Conservation (phyloP, 2,797 vertebrate species). For the Neoniphon sammara region DNA sequence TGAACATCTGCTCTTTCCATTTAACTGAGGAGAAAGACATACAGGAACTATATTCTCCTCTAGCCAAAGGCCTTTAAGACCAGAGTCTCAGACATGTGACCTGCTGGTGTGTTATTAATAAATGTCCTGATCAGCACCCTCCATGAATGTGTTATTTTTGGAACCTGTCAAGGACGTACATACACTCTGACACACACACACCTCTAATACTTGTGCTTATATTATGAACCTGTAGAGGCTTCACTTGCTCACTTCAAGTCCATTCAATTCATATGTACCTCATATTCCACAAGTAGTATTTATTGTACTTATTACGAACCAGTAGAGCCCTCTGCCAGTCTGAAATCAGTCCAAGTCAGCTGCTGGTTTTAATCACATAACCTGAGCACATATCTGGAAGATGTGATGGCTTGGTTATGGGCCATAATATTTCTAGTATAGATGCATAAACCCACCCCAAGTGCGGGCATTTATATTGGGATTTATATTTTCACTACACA, state of each 20-base stretch:
- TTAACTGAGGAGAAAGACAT: background rate
- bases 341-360: background rate
- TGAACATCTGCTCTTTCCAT: background rate
- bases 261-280: background rate
- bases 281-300: background rate
- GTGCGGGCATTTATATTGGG: no score
- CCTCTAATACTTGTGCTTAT: background rate
- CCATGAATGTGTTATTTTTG: slow-evolving; percentile 21
- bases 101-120: slow-evolving; percentile 45
- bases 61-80: background rate
- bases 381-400: background rate
- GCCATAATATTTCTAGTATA: no score
- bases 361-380: background rate
- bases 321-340: background rate
- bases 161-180: slow-evolving; percentile 8
- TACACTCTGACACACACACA: background rate
- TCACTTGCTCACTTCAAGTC: background rate
- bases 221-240: background rate
- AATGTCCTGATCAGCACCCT: slow-evolving; percentile 1
- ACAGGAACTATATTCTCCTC: background rate
- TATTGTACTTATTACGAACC: background rate
- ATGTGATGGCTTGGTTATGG: no score
- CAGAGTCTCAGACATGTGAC: slow-evolving; percentile 10
- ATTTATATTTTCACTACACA: no score
- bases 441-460: no score